A percentile compares a stretch with the other conserved stretches of the same genome.
These are phyloP conservation scores for Odontomyia ornata DNA, from an alignment of 2,888 invertebrate species.

Conservation along the genomic window DNA sequence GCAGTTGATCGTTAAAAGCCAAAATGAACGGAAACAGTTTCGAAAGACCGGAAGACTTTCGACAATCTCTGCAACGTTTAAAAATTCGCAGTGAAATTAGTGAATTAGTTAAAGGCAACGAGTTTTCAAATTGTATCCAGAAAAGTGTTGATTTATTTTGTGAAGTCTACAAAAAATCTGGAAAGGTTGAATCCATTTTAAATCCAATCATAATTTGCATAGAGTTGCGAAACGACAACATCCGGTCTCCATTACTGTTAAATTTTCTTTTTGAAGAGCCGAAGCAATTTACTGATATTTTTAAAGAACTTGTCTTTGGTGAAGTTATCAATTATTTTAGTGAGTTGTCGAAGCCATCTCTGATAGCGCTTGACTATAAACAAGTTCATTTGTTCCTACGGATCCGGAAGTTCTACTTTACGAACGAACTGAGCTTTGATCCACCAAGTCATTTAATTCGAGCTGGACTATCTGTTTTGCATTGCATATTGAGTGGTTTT, in stretches of 20 bases:
- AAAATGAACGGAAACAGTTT: conserved; percentile 12
- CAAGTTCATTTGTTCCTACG: conserved; percentile 46
- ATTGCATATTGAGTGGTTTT: conserved; percentile 57
- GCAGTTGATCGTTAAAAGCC: background rate
- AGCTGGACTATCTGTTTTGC: conserved; percentile 55
- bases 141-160: conserved; percentile 24
- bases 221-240: conserved; percentile 7
- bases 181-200: conserved; percentile 25
- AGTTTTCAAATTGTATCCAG: conserved; percentile 24
- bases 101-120: background rate
- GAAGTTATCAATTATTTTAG: conserved; percentile 6
- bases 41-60: background rate
- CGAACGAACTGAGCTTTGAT: conserved; percentile 21
- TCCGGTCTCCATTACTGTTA: conserved; percentile 32
- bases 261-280: conserved; percentile 40
- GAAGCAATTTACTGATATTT: conserved; percentile 17
- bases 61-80: background rate
- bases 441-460: conserved; percentile 44
- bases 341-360: background rate
- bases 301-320: conserved; percentile 11
- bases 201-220: conserved; percentile 39
- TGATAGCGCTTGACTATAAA: background rate
- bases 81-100: background rate
- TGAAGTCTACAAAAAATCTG: conserved; percentile 2
- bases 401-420: conserved; percentile 16